Base-by-base conservation (phyloP, 1,140 invertebrate genomes). In the Drosophila equinoxialis region DNA sequence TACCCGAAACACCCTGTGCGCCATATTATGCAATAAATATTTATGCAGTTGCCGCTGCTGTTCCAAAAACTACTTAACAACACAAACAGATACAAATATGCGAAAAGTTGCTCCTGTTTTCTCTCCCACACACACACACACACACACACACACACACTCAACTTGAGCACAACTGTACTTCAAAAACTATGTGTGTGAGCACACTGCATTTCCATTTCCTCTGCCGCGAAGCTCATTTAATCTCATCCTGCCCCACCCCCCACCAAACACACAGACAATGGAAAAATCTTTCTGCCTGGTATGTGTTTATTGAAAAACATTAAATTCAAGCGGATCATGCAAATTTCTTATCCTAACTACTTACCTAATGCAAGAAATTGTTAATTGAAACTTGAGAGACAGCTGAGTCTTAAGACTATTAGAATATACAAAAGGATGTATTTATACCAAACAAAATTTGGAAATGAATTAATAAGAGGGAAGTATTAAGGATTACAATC, bases 71-170 rank as follows among this genome's bases (percentile, higher is more conserved):
- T 86, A 86, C 83, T 86, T 87, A 83, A 87, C 79, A 86, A 83
- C 83, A 87, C 84, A 86, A 86, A 87, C 83, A 86, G 83, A 86
- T 86, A 86, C 83, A 83, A 83, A 86, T 86, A 86, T 86, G 79
- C 79, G 83, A 87, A 86, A 86, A 86, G 83, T 86, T 86, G 75
- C 66, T 69, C 73, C 71, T 65, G 59, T 65, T 14, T 30, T 37
- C 66, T 51, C 10, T 37, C 35, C 7, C 10, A 1, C 35, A 8
- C 20, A 23, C 20, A n/a, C n/a, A n/a, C n/a, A 20, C 20, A 20
- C 20, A 20, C 20, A 20, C 10, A 8, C 35, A 1, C 41, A 48
- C 64, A 48, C 67, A 54, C 42, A 57, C 33, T 41, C 66, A 81
- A 67, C 79, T 68, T 13, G 69, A 54, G 67, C 57, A 65, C 74